Evolutionary conservation across 2,797 vertebrate genomes (phyloP), one percentile per base, ranked within the genome.

Genomic region (Tapirus indicus): DNA sequence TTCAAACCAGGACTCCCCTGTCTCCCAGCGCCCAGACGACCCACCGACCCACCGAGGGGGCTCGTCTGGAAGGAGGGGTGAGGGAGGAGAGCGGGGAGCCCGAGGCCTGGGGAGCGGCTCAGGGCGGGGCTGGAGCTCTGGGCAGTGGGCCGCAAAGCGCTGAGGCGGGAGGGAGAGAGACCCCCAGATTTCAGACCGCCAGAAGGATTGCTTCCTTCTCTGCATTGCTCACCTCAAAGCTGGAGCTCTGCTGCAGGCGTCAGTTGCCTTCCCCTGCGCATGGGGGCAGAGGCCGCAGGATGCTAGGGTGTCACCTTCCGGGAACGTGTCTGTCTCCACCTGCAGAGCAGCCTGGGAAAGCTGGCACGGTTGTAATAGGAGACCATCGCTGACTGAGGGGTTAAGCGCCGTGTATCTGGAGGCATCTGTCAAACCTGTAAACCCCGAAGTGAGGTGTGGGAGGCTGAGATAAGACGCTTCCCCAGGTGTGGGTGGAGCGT

Each of bases 1-100:
- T 96, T 98, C 98, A 98, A 98, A 98, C 94, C 96, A 97, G 98
- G 64, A 35, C 80, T 93, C 79, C 10, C 7, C 95, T 35, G 1
- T 35, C 5, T 20, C 32, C 49, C 52, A 1, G 74, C 12, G 6
- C 1, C 56, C 84, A 5, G 83, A n/a, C 11, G 6, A 9, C 49
- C 49, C 49, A 52, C 49, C 49, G 49, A 52, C 49, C 49, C 49
- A 52, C 49, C 14, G 49, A 52, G 14, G 14, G 20, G 84, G 49
- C 54, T 16, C 18, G 25, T 75, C 35, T 25, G 18, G 14, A n/a
- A 13, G 41, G 25, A 35, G 2, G 3, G 35, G 52, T 2, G 9
- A 6, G 41, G 49, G 77, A 32, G 2, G 23, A 8, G 23, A 27
- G 64, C 0, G 1, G 18, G 18, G n/a, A 6, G 13, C 20, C 64